Conservation (phyloP, 2,888 invertebrate genomes). For the Andrena minutula region DNA sequence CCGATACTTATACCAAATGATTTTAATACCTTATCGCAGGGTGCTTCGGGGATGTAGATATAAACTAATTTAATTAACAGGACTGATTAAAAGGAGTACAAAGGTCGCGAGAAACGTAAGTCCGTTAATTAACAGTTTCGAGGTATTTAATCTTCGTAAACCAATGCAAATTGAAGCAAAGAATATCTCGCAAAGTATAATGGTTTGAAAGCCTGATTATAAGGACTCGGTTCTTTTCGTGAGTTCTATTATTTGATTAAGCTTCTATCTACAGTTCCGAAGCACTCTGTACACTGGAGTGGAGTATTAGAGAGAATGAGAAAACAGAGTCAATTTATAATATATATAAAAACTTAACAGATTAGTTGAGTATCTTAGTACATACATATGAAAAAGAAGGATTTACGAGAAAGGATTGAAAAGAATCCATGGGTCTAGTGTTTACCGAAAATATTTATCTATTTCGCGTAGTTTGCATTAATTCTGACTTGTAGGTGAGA, state of each 20-base stretch:
- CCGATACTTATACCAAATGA: constrained; percentile 58
- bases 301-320: constrained; percentile 25
- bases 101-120: neutral
- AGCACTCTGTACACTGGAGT: neutral
- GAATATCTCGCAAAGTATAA: too few relatives aligned
- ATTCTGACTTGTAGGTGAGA: constrained; percentile 34
- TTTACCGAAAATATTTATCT: constrained; percentile 51
- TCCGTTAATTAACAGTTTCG: too few relatives aligned
- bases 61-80: neutral
- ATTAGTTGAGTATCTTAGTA: constrained; percentile 41
- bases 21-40: constrained; percentile 43
- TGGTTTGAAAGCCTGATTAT: neutral
- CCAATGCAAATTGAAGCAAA: too few relatives aligned
- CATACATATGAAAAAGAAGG: constrained; percentile 1
- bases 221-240: neutral
- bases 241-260: neutral
- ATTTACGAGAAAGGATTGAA: constrained; percentile 18
- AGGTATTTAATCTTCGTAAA: too few relatives aligned
- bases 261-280: neutral
- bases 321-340: constrained; percentile 61
- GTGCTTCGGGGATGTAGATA: neutral
- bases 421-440: constrained; percentile 36
- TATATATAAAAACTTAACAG: constrained; percentile 33
- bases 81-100: neutral
- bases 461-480: constrained; percentile 38